A percentile compares a stretch with the other conserved stretches of the same genome.
These are phyloP conservation scores for Drosophila anceps DNA, from an alignment of 2,888 invertebrate species.

Conservation along the genomic window DNA sequence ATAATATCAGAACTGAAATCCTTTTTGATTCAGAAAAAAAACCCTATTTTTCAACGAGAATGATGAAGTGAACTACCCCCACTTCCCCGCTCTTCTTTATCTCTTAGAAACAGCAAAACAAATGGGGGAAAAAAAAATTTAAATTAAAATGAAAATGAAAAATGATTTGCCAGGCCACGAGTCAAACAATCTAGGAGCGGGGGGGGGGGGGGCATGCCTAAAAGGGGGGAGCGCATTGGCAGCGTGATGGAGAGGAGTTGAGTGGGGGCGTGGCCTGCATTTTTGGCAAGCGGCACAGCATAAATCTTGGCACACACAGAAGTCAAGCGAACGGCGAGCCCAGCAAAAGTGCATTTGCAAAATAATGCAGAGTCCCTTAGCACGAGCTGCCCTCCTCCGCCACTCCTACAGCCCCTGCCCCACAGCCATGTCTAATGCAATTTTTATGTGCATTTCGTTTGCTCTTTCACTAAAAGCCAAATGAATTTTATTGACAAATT, in stretches of 20 bases:
- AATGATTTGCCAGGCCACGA: slow-evolving; percentile 70
- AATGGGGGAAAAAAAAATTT: slow-evolving; percentile 36
- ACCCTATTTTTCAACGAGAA: background rate
- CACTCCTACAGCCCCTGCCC: background rate
- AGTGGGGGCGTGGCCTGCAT: background rate
- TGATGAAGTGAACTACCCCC: too few species aligned
- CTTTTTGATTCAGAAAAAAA: background rate
- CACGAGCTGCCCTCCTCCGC: slow-evolving; percentile 1
- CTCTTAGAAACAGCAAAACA: background rate
- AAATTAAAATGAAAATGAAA: slow-evolving; percentile 56
- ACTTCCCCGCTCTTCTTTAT: background rate
- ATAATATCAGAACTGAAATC: background rate
- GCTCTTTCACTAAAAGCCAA: slow-evolving; percentile 75
- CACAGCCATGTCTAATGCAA: slow-evolving; percentile 48
- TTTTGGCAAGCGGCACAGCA: slow-evolving; percentile 76
- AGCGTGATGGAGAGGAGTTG: background rate
- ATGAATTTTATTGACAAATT: slow-evolving; percentile 85
- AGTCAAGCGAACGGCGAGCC: slow-evolving; percentile 33
- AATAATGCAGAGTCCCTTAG: slow-evolving; percentile 27
- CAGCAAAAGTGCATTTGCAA: slow-evolving; percentile 44
- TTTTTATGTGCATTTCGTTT: slow-evolving; percentile 40
- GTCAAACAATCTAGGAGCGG: slow-evolving; percentile 53
- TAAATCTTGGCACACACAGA: slow-evolving; percentile 72
- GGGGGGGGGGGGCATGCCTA: background rate
- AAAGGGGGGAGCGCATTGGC: background rate